phyloP scores from a whole-genome alignment of 2,888 invertebrate genomes.

The Trichogramma evanescens region DNA sequence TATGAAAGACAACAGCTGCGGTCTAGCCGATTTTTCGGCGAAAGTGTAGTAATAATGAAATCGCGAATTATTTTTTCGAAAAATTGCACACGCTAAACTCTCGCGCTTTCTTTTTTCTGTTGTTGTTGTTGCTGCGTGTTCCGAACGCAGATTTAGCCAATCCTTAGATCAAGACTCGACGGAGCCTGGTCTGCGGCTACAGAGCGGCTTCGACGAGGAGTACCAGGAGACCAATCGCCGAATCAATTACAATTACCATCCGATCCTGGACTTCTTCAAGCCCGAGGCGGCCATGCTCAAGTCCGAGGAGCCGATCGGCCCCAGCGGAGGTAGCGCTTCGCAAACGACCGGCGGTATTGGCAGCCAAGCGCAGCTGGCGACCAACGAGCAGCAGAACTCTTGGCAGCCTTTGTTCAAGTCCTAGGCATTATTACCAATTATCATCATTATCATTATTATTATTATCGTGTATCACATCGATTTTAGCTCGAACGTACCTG shows the following conservation, averaged over 20 bases:
- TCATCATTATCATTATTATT: neutral
- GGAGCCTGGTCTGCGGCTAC: slow-evolving; percentile 28
- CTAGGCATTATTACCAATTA: slow-evolving; percentile 19
- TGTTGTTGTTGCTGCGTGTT: neutral
- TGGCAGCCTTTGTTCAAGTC: slow-evolving; percentile 44
- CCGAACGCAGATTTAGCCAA: slow-evolving; percentile 31
- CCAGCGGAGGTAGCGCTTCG: slow-evolving; percentile 5
- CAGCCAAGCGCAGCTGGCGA: neutral
- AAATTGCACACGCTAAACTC: no score
- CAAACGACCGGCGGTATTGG: neutral
- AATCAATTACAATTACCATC: slow-evolving; percentile 76
- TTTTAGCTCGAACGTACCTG: slow-evolving; percentile 18
- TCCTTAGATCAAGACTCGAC: slow-evolving; percentile 33
- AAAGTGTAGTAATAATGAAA: no score
- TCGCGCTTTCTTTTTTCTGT: no score
- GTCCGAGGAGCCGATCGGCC: slow-evolving; percentile 25
- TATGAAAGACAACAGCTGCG: no score
- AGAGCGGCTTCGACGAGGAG: slow-evolving; percentile 40
- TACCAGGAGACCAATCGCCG: slow-evolving; percentile 49
- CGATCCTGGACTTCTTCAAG: slow-evolving; percentile 74
- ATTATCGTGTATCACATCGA: neutral
- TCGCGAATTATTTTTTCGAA: no score
- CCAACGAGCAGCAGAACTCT: slow-evolving; percentile 29
- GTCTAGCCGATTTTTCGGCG: no score
- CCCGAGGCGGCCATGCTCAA: slow-evolving; percentile 44